Evolutionary conservation across 2,113 vertebrate genomes (phyloP), one percentile per base, ranked within the genome.

Genomic region (Ornithorhynchus anatinus): DNA sequence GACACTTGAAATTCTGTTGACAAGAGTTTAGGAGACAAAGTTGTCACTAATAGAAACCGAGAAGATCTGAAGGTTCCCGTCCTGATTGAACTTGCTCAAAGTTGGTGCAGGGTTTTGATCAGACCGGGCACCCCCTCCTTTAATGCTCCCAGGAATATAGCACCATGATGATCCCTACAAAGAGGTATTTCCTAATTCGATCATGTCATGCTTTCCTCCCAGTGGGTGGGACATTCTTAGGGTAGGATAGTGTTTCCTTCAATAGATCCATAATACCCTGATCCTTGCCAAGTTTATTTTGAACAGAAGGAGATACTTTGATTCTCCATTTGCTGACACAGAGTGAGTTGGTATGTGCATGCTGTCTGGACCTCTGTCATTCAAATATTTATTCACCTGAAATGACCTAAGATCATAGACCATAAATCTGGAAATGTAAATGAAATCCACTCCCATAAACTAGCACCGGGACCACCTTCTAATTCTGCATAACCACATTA

Each of bases 391-490:
- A 14, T 66, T 69, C 63, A 76, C 72, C 79, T 74, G 73, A 79
- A 60, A 79, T 75, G 80, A 87, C 79, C 68, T 54, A 57, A 70
- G 80, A 58, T 78, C 64, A 72, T 58, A 63, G 66, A 5, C 74
- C 80, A 81, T 74, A 70, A 80, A 75, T 70, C 71, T 66, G 51
- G 54, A 32, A 29, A 35, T 39, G 33, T 61, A 77, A 62, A 50
- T 81, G 77, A 70, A 75, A 71, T 79, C 69, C 72, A 66, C 16
- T 81, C 56, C 59, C 42, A 56, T 81, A 53, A 31, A 22, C 38
- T 43, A 59, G 19, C n/a, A n/a, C n/a, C n/a, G n/a, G n/a, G n/a
- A n/a, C n/a, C n/a, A n/a, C n/a, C n/a, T n/a, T n/a, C n/a, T n/a
- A n/a, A n/a, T n/a, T n/a, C n/a, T n/a, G n/a, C n/a, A n/a, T n/a